Percentiles rank a stretch among this genome's conserved stretches.
phyloP scores from a whole-genome alignment of 2,888 invertebrate genomes.

The Matsumyia berberina region DNA sequence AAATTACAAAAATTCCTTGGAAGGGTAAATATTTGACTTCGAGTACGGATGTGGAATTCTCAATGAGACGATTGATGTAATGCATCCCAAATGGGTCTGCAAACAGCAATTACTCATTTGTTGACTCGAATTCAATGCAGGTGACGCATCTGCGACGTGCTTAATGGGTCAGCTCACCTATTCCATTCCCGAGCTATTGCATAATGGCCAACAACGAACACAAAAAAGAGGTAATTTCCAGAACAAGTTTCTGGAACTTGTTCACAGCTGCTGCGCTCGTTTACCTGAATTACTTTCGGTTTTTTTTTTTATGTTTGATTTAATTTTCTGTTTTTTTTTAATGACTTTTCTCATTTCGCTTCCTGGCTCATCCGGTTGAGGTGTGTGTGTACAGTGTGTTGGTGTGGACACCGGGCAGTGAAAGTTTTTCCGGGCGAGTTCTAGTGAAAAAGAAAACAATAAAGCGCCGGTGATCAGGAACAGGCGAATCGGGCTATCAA shows the following conservation, averaged over 20 bases:
- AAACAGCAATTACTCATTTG: background rate
- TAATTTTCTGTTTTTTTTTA: slow-evolving; percentile 2
- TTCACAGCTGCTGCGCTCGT: slow-evolving; percentile 19
- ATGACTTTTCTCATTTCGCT: background rate
- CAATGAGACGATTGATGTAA: background rate
- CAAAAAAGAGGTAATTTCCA: slow-evolving; percentile 17
- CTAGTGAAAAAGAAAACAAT: slow-evolving; percentile 1
- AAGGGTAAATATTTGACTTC: background rate
- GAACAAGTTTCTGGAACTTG: slow-evolving; percentile 44
- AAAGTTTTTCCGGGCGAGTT: slow-evolving; percentile 46
- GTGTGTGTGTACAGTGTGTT: background rate
- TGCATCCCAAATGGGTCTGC: background rate
- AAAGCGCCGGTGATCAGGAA: background rate
- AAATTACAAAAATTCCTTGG: background rate
- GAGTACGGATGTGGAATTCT: background rate
- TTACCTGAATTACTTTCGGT: slow-evolving; percentile 35
- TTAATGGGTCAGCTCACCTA: slow-evolving; percentile 13
- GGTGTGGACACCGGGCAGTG: slow-evolving; percentile 12
- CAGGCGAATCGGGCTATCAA: background rate
- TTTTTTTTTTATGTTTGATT: slow-evolving; percentile 2
- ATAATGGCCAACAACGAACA: slow-evolving; percentile 29
- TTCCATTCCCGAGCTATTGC: background rate
- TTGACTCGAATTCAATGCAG: too few relatives aligned
- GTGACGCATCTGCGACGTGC: background rate
- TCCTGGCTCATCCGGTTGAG: background rate